Percentiles rank a stretch among this genome's conserved stretches.
Conservation (phyloP, 2,113 vertebrate species). For the Fulmarus glacialis region DNA sequence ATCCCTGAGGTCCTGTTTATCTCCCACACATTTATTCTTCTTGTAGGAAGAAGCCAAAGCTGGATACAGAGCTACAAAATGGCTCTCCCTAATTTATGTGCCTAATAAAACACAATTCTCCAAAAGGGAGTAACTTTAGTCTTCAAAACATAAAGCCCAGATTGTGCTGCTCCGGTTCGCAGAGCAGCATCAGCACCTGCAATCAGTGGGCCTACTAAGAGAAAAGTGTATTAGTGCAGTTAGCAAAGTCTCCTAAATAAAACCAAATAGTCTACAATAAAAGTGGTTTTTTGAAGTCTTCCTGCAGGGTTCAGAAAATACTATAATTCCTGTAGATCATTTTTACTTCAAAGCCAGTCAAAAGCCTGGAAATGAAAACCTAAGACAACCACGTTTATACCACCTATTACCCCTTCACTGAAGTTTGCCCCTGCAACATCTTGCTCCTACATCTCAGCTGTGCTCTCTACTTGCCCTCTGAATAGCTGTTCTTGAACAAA, state of each 20-base stretch:
- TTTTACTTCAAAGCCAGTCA: neutral
- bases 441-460: neutral
- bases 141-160: neutral
- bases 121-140: neutral
- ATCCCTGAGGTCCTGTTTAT: neutral
- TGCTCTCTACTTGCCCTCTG: neutral
- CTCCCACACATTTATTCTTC: neutral
- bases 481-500: neutral
- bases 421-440: neutral
- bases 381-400: neutral
- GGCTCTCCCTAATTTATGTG: neutral
- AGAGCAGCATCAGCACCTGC: neutral
- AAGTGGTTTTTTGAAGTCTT: neutral
- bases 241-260: neutral
- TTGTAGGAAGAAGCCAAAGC: neutral
- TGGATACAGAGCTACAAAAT: neutral
- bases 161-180: accelerated
- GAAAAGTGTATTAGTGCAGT: neutral
- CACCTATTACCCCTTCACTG: neutral
- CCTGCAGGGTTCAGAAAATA: neutral
- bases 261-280: neutral
- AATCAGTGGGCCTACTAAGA: neutral
- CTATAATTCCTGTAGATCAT: neutral
- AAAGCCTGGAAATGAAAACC: neutral
- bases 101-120: neutral